Base-by-base conservation (phyloP, 2,113 vertebrate species). In the Labrus mixtus region DNA sequence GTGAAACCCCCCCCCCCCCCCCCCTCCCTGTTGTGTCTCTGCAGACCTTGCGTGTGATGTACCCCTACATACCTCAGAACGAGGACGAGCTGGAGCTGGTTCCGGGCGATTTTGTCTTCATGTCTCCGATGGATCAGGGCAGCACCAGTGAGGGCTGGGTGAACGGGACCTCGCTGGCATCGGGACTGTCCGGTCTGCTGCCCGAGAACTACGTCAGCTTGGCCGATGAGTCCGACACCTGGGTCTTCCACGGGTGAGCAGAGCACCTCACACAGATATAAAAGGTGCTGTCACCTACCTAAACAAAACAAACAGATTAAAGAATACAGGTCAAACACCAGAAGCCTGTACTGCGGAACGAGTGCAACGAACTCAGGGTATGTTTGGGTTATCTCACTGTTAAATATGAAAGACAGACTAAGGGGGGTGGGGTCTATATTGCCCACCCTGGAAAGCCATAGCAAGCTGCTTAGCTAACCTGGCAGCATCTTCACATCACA, bases 91-190 rank as follows among this genome's bases (percentile, higher is more conserved):
- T 99, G 4, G 98, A 99, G 93, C 93, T 99, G 90, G 93, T 95
- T 7, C 96, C 95, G 0, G 96, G 97, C 63, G 98, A 99, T 86
- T 99, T 97, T 67, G 96, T 99, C 89, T 99, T 99, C 89, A 99
- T 96, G 97, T 97, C 97, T 1, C 93, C 96, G 0, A 92, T 95
- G 93, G 98, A 99, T 86, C 98, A 99, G 84, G 93, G 82, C 91
- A 96, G 90, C 61, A 96, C 97, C 16, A 99, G 98, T 0, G 98
- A 99, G 89, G 98, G 98, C 60, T 99, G 98, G 98, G 94, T 99
- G 75, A 98, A 96, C 0, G 98, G 98, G 53, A 96, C 95, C 0
- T 99, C 98, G 0, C 93, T 98, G 10, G 92, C 93, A 68, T 97
- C 97, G 0, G 98, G 98, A 84, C 94, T 97, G 73, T 96, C 98